Conservation (phyloP, 2,888 invertebrate species). For the Stenichneumon culpator region DNA sequence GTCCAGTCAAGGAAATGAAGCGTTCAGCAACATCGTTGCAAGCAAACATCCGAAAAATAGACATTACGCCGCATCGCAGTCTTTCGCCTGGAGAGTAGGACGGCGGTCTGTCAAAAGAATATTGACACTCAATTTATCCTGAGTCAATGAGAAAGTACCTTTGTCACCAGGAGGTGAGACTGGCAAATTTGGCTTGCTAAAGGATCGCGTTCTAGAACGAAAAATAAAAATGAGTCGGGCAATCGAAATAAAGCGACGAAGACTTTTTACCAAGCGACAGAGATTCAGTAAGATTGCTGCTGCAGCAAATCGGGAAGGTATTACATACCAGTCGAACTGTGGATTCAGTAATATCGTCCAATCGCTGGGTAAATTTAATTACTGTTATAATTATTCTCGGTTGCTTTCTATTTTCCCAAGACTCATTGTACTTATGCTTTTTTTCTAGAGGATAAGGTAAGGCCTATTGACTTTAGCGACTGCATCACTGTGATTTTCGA, state of each 20-base stretch:
- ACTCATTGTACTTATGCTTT: conserved; percentile 6
- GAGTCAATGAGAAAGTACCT: conserved; percentile 21
- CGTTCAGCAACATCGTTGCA: conserved; percentile 52
- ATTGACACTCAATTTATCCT: conserved; percentile 33
- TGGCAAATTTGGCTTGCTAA: conserved; percentile 24
- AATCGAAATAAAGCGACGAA: conserved; percentile 24
- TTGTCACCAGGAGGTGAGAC: conserved; percentile 46
- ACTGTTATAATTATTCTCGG: neutral
- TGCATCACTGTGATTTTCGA: conserved; percentile 18
- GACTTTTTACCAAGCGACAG: conserved; percentile 15
- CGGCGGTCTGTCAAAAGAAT: conserved; percentile 57
- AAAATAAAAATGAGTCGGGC: conserved; percentile 4
- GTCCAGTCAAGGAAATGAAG: conserved; percentile 58
- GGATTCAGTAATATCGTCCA: conserved; percentile 6
- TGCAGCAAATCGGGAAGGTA: conserved; percentile 10
- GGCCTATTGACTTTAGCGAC: conserved; percentile 10
- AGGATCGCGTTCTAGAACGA: conserved; percentile 30
- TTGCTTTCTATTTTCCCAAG: neutral
- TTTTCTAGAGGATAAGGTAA: conserved; percentile 12
- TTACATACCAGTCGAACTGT: conserved; percentile 15
- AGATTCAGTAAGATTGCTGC: neutral
- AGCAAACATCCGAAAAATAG: conserved; percentile 58
- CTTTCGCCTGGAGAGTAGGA: conserved; percentile 49
- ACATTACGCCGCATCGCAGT: conserved; percentile 51
- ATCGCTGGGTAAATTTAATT: neutral